These are phyloP conservation scores for Girardia tigrina DNA, from an alignment of 2,888 invertebrate species.

Conservation along the genomic window DNA sequence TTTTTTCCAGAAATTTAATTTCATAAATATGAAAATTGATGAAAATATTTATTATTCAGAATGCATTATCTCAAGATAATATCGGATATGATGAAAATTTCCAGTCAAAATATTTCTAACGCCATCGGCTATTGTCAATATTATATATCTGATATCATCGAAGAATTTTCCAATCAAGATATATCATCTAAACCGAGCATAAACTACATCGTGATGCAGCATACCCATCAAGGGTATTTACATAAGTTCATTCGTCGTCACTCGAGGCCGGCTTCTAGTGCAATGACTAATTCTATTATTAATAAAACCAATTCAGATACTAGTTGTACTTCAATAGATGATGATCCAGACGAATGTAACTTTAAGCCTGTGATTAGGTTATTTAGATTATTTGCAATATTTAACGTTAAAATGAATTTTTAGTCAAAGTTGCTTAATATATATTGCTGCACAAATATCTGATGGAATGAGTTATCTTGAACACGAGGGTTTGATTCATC, in stretches of 20 bases:
- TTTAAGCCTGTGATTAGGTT: neutral
- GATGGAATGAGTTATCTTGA: constrained; percentile 14
- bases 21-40: no score
- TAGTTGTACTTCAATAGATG: neutral
- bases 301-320: neutral
- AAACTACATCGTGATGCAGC: neutral
- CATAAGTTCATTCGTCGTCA: neutral
- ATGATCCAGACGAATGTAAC: neutral
- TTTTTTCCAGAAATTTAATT: no score
- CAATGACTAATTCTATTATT: neutral
- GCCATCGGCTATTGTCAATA: neutral
- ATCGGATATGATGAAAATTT: constrained; percentile 3
- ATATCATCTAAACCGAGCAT: neutral
- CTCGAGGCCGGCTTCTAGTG: neutral
- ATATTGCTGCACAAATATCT: neutral
- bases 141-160: neutral
- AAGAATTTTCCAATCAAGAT: neutral
- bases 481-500: constrained; percentile 11
- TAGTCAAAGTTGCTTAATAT: constrained; percentile 3
- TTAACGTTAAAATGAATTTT: neutral
- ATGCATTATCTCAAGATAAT: neutral
- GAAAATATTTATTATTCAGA: neutral
- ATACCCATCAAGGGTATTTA: neutral
- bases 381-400: neutral
- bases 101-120: neutral